phyloP scores from a whole-genome alignment of 1,140 invertebrate genomes.

The Drosophila oshimai region DNA sequence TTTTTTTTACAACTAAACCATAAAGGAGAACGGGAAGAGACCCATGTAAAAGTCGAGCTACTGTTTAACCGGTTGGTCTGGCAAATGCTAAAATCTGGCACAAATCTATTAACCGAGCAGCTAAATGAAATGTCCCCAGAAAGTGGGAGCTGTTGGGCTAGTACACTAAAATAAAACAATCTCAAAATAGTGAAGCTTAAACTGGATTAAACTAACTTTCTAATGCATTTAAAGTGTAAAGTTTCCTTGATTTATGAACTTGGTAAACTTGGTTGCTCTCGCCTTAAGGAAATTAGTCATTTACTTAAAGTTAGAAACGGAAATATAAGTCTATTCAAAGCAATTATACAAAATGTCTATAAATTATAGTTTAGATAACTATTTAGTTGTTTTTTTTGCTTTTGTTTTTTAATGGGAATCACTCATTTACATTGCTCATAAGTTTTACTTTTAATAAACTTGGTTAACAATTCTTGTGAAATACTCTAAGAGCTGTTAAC shows the following conservation, averaged over 20 bases:
- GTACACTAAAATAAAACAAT: neutral
- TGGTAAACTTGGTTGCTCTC: neutral
- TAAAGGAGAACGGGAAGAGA: slow-evolving; percentile 13
- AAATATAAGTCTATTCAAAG: neutral
- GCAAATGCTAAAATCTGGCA: slow-evolving; percentile 16
- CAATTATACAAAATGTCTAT: neutral
- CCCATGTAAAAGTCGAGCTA: slow-evolving; percentile 34
- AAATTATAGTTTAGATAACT: neutral
- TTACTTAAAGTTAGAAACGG: neutral
- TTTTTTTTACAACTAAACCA: slow-evolving; percentile 18
- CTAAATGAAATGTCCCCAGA: slow-evolving; percentile 19
- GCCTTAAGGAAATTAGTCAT: neutral
- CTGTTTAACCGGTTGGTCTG: slow-evolving; percentile 37
- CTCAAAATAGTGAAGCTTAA: neutral
- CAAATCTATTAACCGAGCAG: slow-evolving; percentile 22
- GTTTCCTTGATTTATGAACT: neutral
- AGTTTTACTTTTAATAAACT: too few relatives aligned
- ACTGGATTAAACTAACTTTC: slow-evolving; percentile 6
- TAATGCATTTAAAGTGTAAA: neutral
- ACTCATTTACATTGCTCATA: too few relatives aligned
- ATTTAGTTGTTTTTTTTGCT: neutral
- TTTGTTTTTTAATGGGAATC: too few relatives aligned
- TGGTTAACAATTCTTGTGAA: too few relatives aligned
- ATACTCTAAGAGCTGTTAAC: too few relatives aligned
- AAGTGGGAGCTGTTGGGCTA: neutral